Conservation (phyloP, 1,140 invertebrate species). For the Papilio helenus region DNA sequence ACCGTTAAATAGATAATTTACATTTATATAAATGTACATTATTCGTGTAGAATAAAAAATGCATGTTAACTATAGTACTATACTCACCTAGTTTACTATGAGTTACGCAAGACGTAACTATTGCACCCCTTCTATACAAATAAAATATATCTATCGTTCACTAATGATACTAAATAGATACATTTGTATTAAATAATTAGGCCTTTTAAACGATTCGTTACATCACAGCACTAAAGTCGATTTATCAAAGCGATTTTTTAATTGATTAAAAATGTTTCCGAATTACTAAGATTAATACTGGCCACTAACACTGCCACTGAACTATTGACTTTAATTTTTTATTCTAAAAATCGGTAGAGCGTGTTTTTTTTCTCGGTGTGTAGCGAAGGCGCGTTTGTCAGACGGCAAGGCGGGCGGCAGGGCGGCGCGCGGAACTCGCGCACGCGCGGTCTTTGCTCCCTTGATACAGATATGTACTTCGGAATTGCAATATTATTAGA, state of each 20-base stretch:
- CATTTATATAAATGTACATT: background rate
- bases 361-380: slow-evolving; percentile 40
- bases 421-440: slow-evolving; percentile 54
- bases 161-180: slow-evolving; percentile 2
- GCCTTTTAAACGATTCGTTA: slow-evolving; percentile 29
- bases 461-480: slow-evolving; percentile 49
- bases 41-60: background rate
- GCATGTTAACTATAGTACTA: background rate
- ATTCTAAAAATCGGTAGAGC: slow-evolving; percentile 9
- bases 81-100: slow-evolving; percentile 9
- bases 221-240: slow-evolving; percentile 28
- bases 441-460: slow-evolving; percentile 65
- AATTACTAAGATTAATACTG: background rate
- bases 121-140: background rate
- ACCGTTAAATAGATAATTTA: background rate
- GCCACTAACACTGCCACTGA: background rate
- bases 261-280: background rate
- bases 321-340: slow-evolving; percentile 29
- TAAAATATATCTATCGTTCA: slow-evolving; percentile 1
- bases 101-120: slow-evolving; percentile 19
- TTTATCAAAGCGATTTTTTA: background rate
- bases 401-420: slow-evolving; percentile 45
- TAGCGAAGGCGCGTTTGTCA: slow-evolving; percentile 41
- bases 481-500: background rate
- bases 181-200: background rate